A percentile compares a stretch with the other conserved stretches of the same genome.
Conservation (phyloP, 2,797 vertebrate species). For the Mus minutoides region DNA sequence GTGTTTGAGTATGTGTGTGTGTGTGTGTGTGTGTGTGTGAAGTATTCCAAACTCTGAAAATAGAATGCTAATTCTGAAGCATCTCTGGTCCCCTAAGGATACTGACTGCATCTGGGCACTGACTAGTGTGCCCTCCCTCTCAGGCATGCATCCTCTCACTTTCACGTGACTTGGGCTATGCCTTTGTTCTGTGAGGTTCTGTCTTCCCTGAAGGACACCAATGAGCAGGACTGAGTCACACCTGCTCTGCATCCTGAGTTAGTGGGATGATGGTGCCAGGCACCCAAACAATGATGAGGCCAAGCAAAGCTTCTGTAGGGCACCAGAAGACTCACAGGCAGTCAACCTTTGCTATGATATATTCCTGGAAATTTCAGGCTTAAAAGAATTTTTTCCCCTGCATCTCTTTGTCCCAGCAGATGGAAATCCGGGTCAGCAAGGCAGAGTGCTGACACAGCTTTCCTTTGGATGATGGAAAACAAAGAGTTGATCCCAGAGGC, state of each 20-base stretch:
- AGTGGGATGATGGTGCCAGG: neutral
- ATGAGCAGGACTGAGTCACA: neutral
- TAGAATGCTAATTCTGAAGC: neutral
- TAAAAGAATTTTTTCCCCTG: neutral
- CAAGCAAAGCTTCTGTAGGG: neutral
- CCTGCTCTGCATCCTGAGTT: neutral
- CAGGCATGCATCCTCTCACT: neutral
- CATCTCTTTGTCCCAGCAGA: conserved; percentile 67
- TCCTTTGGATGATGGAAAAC: conserved; percentile 30
- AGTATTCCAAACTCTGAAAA: neutral
- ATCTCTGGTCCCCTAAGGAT: neutral
- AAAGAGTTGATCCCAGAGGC: conserved; percentile 42
- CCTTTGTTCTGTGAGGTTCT: neutral
- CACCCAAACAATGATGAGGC: neutral
- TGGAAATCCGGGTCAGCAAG: conserved; percentile 66
- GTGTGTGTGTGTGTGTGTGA: neutral
- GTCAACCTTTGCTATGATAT: neutral
- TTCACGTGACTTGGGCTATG: neutral
- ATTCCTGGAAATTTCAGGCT: conserved; percentile 35
- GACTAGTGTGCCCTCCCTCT: no score
- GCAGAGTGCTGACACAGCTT: conserved; percentile 60
- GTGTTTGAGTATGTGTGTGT: no score
- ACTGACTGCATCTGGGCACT: neutral
- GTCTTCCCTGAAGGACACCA: neutral
- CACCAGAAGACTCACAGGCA: neutral